phyloP scores from a whole-genome alignment of 2,113 vertebrate species.

The Cavia aperea region DNA sequence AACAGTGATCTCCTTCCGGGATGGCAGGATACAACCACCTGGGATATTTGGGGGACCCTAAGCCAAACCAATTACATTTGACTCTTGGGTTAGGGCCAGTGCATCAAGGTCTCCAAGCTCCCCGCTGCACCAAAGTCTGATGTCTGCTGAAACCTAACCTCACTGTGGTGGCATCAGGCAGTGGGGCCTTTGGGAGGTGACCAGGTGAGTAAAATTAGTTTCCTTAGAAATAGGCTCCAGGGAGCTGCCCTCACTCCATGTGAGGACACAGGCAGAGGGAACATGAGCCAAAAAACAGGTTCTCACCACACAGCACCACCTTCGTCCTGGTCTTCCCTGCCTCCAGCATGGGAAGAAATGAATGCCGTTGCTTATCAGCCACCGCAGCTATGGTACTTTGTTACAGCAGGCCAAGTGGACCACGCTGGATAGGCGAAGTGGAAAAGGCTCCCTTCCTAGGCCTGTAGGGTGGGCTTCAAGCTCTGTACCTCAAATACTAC shows the following conservation, averaged over 20 bases:
- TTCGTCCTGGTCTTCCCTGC: background rate
- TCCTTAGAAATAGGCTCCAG: background rate
- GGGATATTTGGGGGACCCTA: background rate
- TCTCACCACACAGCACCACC: too few relatives aligned
- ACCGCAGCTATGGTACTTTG: background rate
- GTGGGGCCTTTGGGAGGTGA: background rate
- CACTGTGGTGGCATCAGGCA: background rate
- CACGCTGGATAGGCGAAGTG: background rate
- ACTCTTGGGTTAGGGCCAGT: background rate
- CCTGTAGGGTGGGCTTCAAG: background rate
- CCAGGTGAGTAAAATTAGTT: background rate
- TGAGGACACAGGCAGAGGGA: background rate
- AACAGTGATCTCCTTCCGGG: background rate
- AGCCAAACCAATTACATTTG: background rate
- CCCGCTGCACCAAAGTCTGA: background rate
- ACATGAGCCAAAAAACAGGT: background rate
- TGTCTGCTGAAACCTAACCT: background rate
- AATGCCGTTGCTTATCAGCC: background rate
- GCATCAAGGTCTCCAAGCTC: rapidly evolving
- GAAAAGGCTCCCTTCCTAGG: background rate
- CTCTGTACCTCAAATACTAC: too few relatives aligned
- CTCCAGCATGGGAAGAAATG: background rate
- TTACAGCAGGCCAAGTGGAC: background rate
- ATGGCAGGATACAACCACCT: background rate
- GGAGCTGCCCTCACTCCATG: background rate